Evolutionary conservation across 1,140 invertebrate genomes (phyloP).

Genomic region (Camponotus floridanus): DNA sequence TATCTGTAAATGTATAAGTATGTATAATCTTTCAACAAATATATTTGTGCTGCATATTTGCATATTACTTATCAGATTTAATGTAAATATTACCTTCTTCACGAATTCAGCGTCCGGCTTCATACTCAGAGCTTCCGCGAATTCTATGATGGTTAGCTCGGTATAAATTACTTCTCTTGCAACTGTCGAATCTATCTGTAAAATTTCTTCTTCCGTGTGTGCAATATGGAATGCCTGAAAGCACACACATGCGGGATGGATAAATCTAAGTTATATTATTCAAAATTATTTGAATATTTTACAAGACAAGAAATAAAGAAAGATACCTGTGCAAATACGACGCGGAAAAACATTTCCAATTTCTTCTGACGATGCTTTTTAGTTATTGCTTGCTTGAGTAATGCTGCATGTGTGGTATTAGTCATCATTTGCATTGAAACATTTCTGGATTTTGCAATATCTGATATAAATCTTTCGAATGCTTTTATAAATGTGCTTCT

Average conservation of each 20-base stretch:
- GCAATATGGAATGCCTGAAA: conserved; percentile 83
- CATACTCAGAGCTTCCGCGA: conserved; percentile 88
- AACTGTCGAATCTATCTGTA: conserved; percentile 81
- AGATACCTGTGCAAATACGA: conserved; percentile 85
- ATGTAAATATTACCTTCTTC: conserved; percentile 78
- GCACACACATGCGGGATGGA: conserved; percentile 33
- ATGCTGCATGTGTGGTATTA: conserved; percentile 75
- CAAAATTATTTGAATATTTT: neutral
- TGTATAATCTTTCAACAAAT: conserved; percentile 53
- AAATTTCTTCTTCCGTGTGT: conserved; percentile 82
- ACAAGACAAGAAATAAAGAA: neutral
- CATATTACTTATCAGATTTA: neutral
- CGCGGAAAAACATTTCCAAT: conserved; percentile 87
- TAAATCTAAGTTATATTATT: neutral
- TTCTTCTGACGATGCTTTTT: conserved; percentile 84
- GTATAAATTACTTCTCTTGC: conserved; percentile 86
- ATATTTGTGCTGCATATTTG: neutral
- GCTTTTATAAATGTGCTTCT: conserved; percentile 78
- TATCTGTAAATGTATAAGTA: conserved; percentile 83
- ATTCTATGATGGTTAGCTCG: conserved; percentile 87
- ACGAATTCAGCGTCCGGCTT: conserved; percentile 87
- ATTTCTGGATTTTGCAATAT: conserved; percentile 65
- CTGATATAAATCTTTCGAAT: conserved; percentile 79
- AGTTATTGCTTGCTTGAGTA: conserved; percentile 83
- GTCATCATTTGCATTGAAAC: conserved; percentile 61